Conservation (phyloP, 2,113 vertebrate genomes). For the Heterotis niloticus region DNA sequence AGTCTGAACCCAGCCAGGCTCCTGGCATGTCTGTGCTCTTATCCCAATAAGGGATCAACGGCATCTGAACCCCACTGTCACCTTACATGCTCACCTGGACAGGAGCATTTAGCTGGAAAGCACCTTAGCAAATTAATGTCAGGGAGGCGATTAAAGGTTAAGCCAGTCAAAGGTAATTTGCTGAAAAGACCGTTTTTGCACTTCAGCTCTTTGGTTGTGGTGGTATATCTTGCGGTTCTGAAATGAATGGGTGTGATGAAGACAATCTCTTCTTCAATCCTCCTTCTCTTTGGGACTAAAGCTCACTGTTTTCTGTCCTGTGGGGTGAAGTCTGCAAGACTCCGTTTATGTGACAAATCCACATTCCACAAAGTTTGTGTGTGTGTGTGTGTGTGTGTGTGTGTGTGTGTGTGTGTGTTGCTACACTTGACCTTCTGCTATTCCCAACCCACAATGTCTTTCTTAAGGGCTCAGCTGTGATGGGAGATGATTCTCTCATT, state of each 20-base stretch:
- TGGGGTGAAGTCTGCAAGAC: not conserved
- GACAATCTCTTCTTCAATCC: too few relatives aligned
- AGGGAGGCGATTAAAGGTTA: not conserved
- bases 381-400: too few relatives aligned
- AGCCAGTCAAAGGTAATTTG: not conserved
- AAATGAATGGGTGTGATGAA: too few relatives aligned
- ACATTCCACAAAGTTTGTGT: too few relatives aligned
- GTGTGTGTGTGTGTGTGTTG: too few relatives aligned
- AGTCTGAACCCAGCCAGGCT: not conserved
- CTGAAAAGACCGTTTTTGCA: not conserved
- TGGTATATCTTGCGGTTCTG: not conserved
- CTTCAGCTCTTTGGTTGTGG: not conserved
- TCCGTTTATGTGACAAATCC: not conserved
- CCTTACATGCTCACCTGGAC: not conserved
- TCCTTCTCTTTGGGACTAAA: not conserved
- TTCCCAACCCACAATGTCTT: too few relatives aligned
- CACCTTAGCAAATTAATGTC: not conserved
- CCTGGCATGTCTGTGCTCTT: not conserved
- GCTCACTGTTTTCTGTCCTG: not conserved
- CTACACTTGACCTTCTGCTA: too few relatives aligned
- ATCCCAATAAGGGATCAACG: not conserved
- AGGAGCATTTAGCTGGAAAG: not conserved
- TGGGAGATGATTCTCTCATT: too few relatives aligned
- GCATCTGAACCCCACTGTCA: not conserved
- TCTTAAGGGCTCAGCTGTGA: too few relatives aligned